phyloP scores from a whole-genome alignment of 2,888 invertebrate genomes.

The Acleris sparsana region DNA sequence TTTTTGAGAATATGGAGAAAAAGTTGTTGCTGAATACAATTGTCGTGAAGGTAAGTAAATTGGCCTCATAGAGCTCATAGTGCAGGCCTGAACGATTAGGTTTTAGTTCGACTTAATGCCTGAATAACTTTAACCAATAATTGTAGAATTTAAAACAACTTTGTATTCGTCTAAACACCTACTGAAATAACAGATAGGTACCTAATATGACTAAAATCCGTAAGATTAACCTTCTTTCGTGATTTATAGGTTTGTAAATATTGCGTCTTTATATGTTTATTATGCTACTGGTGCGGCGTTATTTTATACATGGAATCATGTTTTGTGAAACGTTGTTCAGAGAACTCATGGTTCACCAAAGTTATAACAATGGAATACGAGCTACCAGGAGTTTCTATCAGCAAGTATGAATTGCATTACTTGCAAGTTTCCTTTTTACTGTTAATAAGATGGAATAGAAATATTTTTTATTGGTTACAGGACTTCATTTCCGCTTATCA shows the following conservation, averaged over 20 bases:
- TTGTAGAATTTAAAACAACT: too few relatives aligned
- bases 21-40: conserved; percentile 69
- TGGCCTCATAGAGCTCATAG: too few relatives aligned
- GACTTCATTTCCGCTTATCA: conserved; percentile 62
- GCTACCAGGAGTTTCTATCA: conserved; percentile 42
- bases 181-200: too few relatives aligned
- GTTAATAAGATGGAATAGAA: background rate
- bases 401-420: conserved; percentile 50
- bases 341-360: conserved; percentile 76
- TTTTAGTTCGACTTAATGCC: too few relatives aligned
- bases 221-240: too few relatives aligned
- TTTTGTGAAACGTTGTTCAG: conserved; percentile 72
- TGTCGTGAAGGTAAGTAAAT: conserved; percentile 61
- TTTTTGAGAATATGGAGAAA: conserved; percentile 73
- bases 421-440: background rate
- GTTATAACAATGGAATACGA: conserved; percentile 60
- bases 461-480: conserved; percentile 47
- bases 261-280: conserved; percentile 68
- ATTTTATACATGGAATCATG: conserved; percentile 79
- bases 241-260: conserved; percentile 68
- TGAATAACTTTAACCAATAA: too few relatives aligned
- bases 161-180: too few relatives aligned
- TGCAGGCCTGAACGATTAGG: too few relatives aligned
- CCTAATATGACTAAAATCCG: too few relatives aligned
- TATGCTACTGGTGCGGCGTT: conserved; percentile 81